Base-by-base conservation (phyloP, 2,888 invertebrate species). In the Dione juno region DNA sequence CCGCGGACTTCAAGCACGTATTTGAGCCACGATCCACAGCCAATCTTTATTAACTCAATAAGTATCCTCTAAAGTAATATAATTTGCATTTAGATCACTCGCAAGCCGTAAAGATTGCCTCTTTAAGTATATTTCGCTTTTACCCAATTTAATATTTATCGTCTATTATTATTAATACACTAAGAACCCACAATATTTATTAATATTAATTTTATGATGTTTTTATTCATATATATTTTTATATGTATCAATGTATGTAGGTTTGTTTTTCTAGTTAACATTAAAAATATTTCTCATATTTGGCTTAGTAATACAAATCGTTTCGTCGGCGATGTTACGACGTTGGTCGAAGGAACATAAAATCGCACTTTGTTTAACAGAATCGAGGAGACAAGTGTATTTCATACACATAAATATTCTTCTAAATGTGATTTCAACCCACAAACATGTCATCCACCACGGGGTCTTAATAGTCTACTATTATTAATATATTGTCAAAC, bases 31-130 rank as follows among this genome's bases (percentile, higher is more conserved):
- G 54, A 69, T 66, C 52, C 68, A 52, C 66, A 16, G 43, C 67
- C 69, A 67, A 72, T 70, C 70, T 70, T 74, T 71, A 67, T 73
- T 67, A 74, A 73, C 73, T 59, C 63, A 71, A 73, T 71, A 75
- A 66, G 69, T 68, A 72, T 67, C 71, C 21, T 73, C 70, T 73
- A 37, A 69, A 69, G 67, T 69, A 70, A 71, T 73, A 73, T 58
- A 66, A 73, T 73, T 75, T 73, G 69, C 75, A 73, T 73, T 75
- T 73, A 73, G 66, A 75, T 73, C 69, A 69, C 73, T 67, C 40
- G 65, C 66, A 66, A 74, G 69, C 71, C 65, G 40, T 70, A 67
- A 73, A 74, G 63, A 69, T 48, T 69, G 72, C 69, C 70, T 61
- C 48, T 61, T 65, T 40, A 71, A 67, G 57, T 52, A 65, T 67